Base-by-base conservation (phyloP, 1,140 invertebrate species). In the Leucophenga varia region DNA sequence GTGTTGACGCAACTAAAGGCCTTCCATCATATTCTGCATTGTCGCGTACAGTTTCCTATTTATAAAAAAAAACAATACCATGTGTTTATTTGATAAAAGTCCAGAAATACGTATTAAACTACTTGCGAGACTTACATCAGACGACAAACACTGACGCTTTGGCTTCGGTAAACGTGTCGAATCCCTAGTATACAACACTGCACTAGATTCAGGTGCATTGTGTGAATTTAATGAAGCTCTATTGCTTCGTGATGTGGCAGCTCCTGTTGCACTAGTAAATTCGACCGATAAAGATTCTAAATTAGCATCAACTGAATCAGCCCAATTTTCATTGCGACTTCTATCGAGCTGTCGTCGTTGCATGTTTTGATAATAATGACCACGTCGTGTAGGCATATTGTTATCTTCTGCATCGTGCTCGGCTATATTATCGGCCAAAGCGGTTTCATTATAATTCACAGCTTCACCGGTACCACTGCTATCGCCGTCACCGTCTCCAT, bases 351-450 rank as follows among this genome's bases (percentile, higher is more conserved):
- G 12, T 32, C 31, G 12, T 32, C 14, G 31, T n/a, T 32, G 31
- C 14, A 14, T n/a, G 12, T 14, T 32, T 32, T 3, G 31, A 12
- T 12, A 36, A 17, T 17, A n/a, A n/a, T n/a, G n/a, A n/a, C n/a
- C n/a, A 30, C 12, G 12, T 30, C 12, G 12, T 7, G 25, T 12
- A 30, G 7, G 25, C 12, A 8, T 8, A 8, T 30, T 30, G 25
- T 30, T 30, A 7, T 46, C 57, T 13, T 55, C 64, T 21, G 69
- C 41, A 45, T 68, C 64, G 20, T 68, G 64, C 19, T 68, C 64
- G 20, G 64, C 60, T 48, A 68, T 68, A 10, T 69, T 64, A 38
- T 68, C 63, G 17, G 63, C 63, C 34, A 67, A 37, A 12, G 57
- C 64, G 10, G 63, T 59, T 25, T 67, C 63, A 31, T 68, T 64